Percentiles rank a stretch among this genome's conserved stretches.
These are phyloP conservation scores for Cichladusa arquata DNA, from an alignment of 2,113 vertebrate genomes.

Conservation along the genomic window DNA sequence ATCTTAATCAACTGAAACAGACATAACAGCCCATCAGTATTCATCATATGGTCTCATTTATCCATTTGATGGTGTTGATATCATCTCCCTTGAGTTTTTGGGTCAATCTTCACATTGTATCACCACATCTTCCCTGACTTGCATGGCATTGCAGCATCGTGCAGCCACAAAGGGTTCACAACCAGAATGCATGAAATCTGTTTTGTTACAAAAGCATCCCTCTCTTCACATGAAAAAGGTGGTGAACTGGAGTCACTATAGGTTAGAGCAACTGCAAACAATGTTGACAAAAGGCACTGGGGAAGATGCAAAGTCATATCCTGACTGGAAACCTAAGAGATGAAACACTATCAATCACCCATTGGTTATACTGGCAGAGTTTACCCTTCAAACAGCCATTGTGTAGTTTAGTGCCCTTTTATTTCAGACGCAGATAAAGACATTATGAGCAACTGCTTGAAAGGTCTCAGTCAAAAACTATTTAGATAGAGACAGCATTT, in stretches of 20 bases:
- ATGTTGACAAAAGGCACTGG: background rate
- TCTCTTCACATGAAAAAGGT: background rate
- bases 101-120: background rate
- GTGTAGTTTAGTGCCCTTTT: background rate
- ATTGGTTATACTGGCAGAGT: background rate
- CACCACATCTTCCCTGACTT: background rate
- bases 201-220: background rate
- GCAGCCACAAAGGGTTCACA: background rate
- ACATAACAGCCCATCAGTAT: background rate
- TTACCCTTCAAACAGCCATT: background rate
- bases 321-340: background rate
- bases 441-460: background rate
- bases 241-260: background rate
- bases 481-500: background rate
- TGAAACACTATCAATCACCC: background rate
- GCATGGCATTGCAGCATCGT: fast-evolving
- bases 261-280: background rate
- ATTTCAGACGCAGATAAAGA: background rate
- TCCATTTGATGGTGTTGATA: background rate
- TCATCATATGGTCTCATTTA: background rate
- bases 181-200: background rate
- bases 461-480: background rate
- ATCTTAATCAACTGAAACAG: background rate
- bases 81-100: background rate
- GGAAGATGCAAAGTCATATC: background rate